Base-by-base conservation (phyloP, 35 echinoderm and acorn worm species). In the Apostichopus japonicus region DNA sequence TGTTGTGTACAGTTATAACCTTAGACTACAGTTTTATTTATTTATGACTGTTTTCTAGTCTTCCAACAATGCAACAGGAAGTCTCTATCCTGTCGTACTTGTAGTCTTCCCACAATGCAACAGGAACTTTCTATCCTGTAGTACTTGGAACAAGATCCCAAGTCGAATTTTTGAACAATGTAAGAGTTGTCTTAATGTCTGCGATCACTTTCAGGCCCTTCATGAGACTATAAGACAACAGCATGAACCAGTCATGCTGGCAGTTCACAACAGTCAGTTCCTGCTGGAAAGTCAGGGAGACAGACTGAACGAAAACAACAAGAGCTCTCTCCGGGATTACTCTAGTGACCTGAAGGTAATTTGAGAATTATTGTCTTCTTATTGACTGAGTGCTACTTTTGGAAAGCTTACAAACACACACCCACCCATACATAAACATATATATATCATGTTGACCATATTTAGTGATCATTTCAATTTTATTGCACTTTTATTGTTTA, bases 221-320 rank as follows among this genome's bases (percentile, higher is more conserved):
- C 94, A 98, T 90, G 92, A 92, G 13, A 93, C 95, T 23, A 95
- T 98, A 51, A 84, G 93, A 53, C 78, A 80, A 17, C 92, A 95
- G 11, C 97, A 99, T 55, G 95, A 99, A 58, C 93, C 90, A 83
- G 93, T 99, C 54, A 95, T 98, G 96, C 93, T 98, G 73, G 92
- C 96, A 6, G 96, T 98, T 67, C 96, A 98, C 80, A 98, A 98
- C 80, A 94, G 92, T 75, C 94, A 98, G 62, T 98, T 98, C 92
- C 86, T 98, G 5, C 86, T 98, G 84, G 96, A 98, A 65, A 98
- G 86, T 55, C 94, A 95, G 79, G 80, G 87, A 53, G 96, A 98
- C 59, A 90, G 92, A 79, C 94, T 98, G 16, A 98, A 94, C 65
- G 94, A 98, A 27, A 96, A 83, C 53, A 95, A 89, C 94, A 92